Conservation (phyloP, 1,140 invertebrate species). For the Euura saliciscinereae region DNA sequence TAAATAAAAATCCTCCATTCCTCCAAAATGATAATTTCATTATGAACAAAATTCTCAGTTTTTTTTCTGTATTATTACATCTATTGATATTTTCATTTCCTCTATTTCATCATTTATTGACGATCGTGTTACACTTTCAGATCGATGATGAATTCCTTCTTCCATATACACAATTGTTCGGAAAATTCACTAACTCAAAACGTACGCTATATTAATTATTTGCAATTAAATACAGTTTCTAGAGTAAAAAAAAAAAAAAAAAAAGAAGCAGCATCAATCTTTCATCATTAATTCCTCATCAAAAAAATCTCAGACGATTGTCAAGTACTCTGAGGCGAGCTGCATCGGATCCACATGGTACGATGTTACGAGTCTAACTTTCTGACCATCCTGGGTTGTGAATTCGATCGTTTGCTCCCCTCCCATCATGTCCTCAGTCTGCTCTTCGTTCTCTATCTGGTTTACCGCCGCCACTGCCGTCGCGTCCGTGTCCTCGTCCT, state of each 20-base stretch:
- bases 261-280: background rate
- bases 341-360: constrained; percentile 55
- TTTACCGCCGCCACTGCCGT: constrained; percentile 47
- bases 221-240: too few relatives aligned
- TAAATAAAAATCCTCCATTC: too few relatives aligned
- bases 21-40: too few relatives aligned
- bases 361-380: constrained; percentile 56
- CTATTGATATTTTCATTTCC: too few relatives aligned
- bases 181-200: background rate
- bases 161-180: background rate
- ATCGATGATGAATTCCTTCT: background rate
- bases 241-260: constrained; percentile 6
- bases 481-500: constrained; percentile 47
- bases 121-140: background rate
- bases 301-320: constrained; percentile 45
- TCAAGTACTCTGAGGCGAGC: constrained; percentile 57
- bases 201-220: too few relatives aligned
- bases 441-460: constrained; percentile 41
- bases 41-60: too few relatives aligned
- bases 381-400: constrained; percentile 59
- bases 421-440: constrained; percentile 35
- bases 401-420: constrained; percentile 56
- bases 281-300: too few relatives aligned
- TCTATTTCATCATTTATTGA: background rate
- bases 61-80: too few relatives aligned